These are phyloP conservation scores for Papilio dardanus DNA, from an alignment of 1,140 invertebrate species.

Conservation along the genomic window DNA sequence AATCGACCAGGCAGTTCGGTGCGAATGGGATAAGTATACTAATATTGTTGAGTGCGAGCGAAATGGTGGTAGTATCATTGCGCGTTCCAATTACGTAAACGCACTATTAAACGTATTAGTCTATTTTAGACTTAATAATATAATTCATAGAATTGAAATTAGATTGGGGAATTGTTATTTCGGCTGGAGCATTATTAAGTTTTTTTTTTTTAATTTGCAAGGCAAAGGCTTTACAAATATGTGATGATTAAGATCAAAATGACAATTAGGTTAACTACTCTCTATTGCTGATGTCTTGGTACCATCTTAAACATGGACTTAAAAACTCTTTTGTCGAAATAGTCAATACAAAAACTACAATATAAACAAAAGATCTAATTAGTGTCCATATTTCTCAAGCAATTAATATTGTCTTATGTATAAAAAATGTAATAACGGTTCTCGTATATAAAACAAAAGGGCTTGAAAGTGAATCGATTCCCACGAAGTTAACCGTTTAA, in stretches of 20 bases:
- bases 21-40: slow-evolving; percentile 43
- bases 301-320: neutral
- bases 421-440: slow-evolving; percentile 22
- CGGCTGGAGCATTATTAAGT: neutral
- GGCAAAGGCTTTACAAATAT: neutral
- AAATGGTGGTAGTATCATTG: slow-evolving; percentile 37
- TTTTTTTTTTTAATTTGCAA: neutral
- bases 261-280: neutral
- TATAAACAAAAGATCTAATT: no score
- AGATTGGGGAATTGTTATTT: neutral
- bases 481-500: slow-evolving; percentile 35
- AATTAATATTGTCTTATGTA: slow-evolving; percentile 1
- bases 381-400: slow-evolving; percentile 2
- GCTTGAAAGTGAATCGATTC: slow-evolving; percentile 32
- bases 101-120: slow-evolving; percentile 7
- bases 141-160: slow-evolving; percentile 25
- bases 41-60: slow-evolving; percentile 37
- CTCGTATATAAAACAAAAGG: slow-evolving; percentile 32
- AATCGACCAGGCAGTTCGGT: slow-evolving; percentile 45
- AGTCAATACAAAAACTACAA: no score
- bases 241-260: neutral
- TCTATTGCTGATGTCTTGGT: neutral
- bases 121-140: slow-evolving; percentile 14
- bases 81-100: slow-evolving; percentile 39
- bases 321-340: no score